phyloP scores from a whole-genome alignment of 2,113 vertebrate genomes.

The Potamarius usumacintae region DNA sequence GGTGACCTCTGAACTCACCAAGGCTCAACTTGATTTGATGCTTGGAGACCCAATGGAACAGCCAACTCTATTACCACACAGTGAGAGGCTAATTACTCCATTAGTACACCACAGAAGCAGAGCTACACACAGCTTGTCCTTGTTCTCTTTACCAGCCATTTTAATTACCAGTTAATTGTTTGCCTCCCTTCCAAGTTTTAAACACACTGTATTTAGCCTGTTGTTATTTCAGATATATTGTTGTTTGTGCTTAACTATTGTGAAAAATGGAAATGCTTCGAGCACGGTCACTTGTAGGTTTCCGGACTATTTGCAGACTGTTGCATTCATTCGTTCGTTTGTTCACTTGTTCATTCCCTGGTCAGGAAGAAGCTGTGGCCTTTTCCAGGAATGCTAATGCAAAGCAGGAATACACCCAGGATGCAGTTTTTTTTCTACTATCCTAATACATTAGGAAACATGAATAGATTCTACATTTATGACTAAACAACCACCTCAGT shows the following conservation, averaged over 20 bases:
- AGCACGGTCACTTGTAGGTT: conserved; percentile 4
- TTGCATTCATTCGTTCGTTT: background rate
- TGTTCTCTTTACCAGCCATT: conserved; percentile 71
- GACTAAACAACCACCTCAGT: too few species aligned
- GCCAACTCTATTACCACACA: conserved; percentile 78
- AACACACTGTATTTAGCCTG: conserved; percentile 60
- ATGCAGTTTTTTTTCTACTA: too few species aligned
- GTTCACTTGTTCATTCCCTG: background rate
- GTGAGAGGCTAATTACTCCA: conserved; percentile 76
- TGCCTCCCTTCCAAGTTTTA: conserved; percentile 46
- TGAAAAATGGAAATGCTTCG: conserved; percentile 64
- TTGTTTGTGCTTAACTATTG: conserved; percentile 71
- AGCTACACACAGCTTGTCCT: conserved; percentile 70
- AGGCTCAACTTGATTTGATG: conserved; percentile 61
- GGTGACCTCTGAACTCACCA: conserved; percentile 67
- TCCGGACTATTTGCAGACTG: background rate
- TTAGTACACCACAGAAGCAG: conserved; percentile 67
- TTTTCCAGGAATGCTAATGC: background rate
- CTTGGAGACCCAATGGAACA: conserved; percentile 64
- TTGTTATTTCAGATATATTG: conserved; percentile 66
- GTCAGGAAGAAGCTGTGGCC: too few species aligned
- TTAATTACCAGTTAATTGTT: conserved; percentile 60
- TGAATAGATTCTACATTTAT: too few species aligned
- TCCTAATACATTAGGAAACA: too few species aligned
- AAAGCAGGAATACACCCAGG: background rate